These are phyloP conservation scores for Odontocolon sp. DNA, from an alignment of 2,888 invertebrate genomes.

Conservation along the genomic window DNA sequence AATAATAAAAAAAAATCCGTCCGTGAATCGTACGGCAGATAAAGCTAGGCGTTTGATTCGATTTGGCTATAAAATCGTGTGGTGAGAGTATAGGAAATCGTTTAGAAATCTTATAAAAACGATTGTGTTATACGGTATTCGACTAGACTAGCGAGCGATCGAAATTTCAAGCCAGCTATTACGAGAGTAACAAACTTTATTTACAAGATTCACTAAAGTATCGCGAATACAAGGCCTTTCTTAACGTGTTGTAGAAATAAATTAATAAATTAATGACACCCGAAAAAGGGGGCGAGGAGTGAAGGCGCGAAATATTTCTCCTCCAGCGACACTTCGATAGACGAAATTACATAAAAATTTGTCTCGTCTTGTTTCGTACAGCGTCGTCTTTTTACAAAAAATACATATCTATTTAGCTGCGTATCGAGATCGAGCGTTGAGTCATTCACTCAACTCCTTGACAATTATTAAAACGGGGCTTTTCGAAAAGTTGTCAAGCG, in stretches of 20 bases:
- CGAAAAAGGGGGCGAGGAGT: background rate
- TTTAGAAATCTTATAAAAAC: constrained; percentile 50
- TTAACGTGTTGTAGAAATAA: constrained; percentile 58
- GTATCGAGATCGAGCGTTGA: constrained; percentile 21
- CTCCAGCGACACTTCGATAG: constrained; percentile 19
- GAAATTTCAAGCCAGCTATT: constrained; percentile 65
- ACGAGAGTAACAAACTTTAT: constrained; percentile 62
- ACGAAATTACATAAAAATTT: constrained; percentile 45
- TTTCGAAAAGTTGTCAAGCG: background rate
- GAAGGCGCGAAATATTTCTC: background rate
- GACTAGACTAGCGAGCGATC: constrained; percentile 78
- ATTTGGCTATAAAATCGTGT: constrained; percentile 26
- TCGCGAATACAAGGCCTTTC: constrained; percentile 55
- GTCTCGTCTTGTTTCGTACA: constrained; percentile 1
- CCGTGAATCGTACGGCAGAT: constrained; percentile 27
- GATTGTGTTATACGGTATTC: constrained; percentile 61
- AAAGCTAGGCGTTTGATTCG: constrained; percentile 20
- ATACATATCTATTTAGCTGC: constrained; percentile 33
- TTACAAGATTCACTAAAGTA: constrained; percentile 53
- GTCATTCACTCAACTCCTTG: constrained; percentile 5
- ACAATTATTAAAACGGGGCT: background rate
- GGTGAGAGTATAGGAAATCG: constrained; percentile 11
- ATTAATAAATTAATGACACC: constrained; percentile 64
- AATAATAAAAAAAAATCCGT: constrained; percentile 55
- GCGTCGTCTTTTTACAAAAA: constrained; percentile 20